Evolutionary conservation across 2,888 invertebrate species (phyloP), one percentile per base, ranked within the genome.

Genomic region (Rhagophthalmus giganteus): DNA sequence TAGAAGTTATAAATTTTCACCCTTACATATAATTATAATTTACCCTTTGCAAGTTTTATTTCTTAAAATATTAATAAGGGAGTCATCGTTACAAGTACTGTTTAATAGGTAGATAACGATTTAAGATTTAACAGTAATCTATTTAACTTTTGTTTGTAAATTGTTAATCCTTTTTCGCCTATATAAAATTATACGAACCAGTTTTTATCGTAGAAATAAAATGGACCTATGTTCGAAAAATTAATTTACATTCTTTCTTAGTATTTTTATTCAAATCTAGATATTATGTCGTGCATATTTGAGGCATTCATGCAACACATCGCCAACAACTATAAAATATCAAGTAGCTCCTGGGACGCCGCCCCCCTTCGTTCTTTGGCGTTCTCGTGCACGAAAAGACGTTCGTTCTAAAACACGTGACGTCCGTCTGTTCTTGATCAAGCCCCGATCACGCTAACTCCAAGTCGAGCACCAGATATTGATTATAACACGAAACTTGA

Each of bases 401-500:
- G 39, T 49, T 44, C 49, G 40, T 38, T 42, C 26, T 25, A n/a
- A 12, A 14, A 39, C 39, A 48, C 48, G 35, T 45, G 48, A 53
- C 48, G 47, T 44, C 33, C 24, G 48, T 45, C 49, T 30, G 41
- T 50, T 39, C 54, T 50, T 33, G 48, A 39, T 48, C 32, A 41
- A 40, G 24, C 39, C 28, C 30, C 32, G 31, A 54, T 26, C 58
- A 54, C 58, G 58, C 58, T 34, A 57, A 27, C 35, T 15, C 20
- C 26, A 56, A 51, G 51, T 55, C 50, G 41, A 57, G 55, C 55
- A 49, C 53, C 55, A 54, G 54, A 52, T 63, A 65, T 65, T 57
- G 65, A 65, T 64, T 62, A 65, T 59, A 62, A 60, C 58, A 57
- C 59, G 57, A 63, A 65, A 64, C 55, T 65, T 62, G 63, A 65